Evolutionary conservation across 2,888 invertebrate species (phyloP).

Genomic region (Cephus nigrinus): DNA sequence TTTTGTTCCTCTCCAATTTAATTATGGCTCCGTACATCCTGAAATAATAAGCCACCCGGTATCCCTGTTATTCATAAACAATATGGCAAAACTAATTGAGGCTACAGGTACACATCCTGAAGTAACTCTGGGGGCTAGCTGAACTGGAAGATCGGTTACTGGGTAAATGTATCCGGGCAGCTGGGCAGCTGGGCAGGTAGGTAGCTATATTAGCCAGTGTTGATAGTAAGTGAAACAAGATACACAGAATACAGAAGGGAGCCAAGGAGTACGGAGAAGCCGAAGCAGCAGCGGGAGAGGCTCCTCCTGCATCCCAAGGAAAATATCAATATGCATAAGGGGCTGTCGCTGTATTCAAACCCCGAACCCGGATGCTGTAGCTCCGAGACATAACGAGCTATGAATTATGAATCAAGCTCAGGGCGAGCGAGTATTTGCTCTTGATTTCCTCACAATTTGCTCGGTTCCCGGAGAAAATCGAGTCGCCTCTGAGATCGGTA

Average conservation of each 20-base stretch:
- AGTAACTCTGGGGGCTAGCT: too few relatives aligned
- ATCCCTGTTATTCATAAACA: too few relatives aligned
- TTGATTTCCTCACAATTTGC: constrained; percentile 22
- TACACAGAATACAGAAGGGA: too few relatives aligned
- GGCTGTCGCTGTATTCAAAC: constrained; percentile 17
- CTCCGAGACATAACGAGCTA: constrained; percentile 33
- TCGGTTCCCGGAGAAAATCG: constrained; percentile 1
- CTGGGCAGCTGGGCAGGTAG: too few relatives aligned
- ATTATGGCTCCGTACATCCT: too few relatives aligned
- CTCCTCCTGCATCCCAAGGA: constrained; percentile 2
- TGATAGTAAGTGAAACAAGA: too few relatives aligned
- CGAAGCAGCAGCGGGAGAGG: background rate
- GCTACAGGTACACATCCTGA: too few relatives aligned
- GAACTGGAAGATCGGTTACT: too few relatives aligned
- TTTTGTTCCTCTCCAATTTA: constrained; percentile 14
- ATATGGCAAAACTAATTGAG: too few relatives aligned
- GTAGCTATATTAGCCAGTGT: too few relatives aligned
- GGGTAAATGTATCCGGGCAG: too few relatives aligned
- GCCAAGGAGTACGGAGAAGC: background rate
- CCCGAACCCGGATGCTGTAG: constrained; percentile 11
- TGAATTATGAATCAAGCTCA: constrained; percentile 40
- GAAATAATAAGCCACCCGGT: too few relatives aligned
- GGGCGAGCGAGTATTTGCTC: constrained; percentile 22
- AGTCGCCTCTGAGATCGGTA: background rate
- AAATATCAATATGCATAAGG: constrained; percentile 37